phyloP scores from a whole-genome alignment of 2,113 vertebrate species.

The Oxygymnocypris stewartii region DNA sequence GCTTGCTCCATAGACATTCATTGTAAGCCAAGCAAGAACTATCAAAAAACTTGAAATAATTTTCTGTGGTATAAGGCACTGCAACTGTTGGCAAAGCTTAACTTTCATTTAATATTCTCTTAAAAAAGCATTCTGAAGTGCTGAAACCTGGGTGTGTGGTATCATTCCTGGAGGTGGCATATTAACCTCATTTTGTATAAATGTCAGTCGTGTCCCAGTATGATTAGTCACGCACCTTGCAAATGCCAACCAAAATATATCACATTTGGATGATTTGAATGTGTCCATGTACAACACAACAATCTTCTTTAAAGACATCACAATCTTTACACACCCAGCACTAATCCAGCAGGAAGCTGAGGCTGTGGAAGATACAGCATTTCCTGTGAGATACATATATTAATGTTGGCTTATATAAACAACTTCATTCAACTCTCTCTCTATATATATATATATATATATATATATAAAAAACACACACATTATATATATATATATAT shows the following conservation, averaged over 20 bases:
- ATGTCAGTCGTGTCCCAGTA: background rate
- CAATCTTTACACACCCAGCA: background rate
- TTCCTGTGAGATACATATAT: background rate
- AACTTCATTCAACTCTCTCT: background rate
- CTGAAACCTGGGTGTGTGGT: background rate
- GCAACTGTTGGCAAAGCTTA: background rate
- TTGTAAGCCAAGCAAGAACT: background rate
- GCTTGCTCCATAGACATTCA: background rate
- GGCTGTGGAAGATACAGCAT: background rate
- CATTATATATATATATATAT: too few relatives aligned
- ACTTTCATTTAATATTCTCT: background rate
- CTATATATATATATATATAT: too few relatives aligned
- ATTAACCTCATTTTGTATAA: background rate
- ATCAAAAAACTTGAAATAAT: background rate
- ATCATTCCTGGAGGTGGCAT: slow-evolving; percentile 3
- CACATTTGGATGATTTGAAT: background rate
- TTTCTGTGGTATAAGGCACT: background rate
- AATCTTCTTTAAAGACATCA: background rate
- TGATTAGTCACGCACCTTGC: slow-evolving; percentile 16
- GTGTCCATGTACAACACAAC: background rate
- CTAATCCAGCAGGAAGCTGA: background rate
- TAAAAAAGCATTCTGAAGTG: background rate
- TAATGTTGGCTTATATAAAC: background rate
- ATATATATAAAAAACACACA: too few relatives aligned
- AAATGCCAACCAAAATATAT: background rate